Base-by-base conservation (phyloP, 2,113 vertebrate genomes). In the Bujurquina vittata region DNA sequence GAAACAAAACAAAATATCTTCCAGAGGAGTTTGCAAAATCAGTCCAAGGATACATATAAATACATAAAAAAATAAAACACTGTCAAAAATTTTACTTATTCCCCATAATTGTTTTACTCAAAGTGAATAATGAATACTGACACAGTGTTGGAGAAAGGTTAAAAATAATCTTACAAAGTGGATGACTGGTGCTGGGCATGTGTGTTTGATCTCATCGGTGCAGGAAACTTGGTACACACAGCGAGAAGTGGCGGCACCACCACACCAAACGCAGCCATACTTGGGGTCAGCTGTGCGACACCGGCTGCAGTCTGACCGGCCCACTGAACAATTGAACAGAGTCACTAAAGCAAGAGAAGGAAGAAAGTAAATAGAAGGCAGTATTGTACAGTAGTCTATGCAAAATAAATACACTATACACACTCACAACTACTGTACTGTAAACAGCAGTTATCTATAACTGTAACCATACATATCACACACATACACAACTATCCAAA, bases 311-410 rank as follows among this genome's bases (percentile, higher is more conserved):
- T 99, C 98, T 0, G 93, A 94, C 0, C 97, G 97, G 17, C 97
- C 97, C 95, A 99, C 97, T 0, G 97, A 98, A 77, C 98, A 99
- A 88, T 99, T 97, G 86, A 99, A 99, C 54, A 99, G 92, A 5
- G 95, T 97, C 90, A 99, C 98, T 99, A 94, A 12, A 77, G 61
- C 23, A 4, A 62, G n/a, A 20, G 7, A 72, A 17, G 46, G 17
- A 18, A 62, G 15, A 12, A 18, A n/a, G 52, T 61, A 10, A 62
- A 49, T 2, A 43, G 23, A n/a, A 7, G 2, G 5, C 29, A 49
- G 35, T 4, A 31, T 22, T 3, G 63, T 26, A 26, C 26, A 26
- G 26, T 69, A 69, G 63, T 31, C 29, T 29, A 72, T 52, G 20
- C 49, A 10, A 69, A 69, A 69, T 52, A 26, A 40, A 23, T 37